A percentile compares a stretch with the other conserved stretches of the same genome.
Evolutionary conservation across 2,888 invertebrate species (phyloP).

Genomic region (Chrysolina americana): DNA sequence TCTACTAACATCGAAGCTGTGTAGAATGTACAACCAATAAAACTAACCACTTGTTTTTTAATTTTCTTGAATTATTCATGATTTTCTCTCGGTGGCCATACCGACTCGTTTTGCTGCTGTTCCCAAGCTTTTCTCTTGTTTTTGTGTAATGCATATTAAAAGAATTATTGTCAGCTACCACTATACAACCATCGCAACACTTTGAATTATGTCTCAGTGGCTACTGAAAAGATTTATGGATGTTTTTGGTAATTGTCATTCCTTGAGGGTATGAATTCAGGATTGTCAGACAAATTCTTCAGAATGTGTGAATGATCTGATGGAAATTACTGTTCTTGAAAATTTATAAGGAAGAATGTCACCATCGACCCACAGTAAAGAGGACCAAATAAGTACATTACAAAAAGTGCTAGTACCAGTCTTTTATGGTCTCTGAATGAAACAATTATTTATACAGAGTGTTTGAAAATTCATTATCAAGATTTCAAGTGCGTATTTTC

Average conservation of each 20-base stretch:
- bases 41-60: background rate
- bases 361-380: no score
- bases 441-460: no score
- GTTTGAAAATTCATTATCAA: no score
- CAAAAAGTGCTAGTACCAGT: no score
- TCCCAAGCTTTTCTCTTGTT: conserved; percentile 14
- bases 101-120: background rate
- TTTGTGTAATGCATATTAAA: conserved; percentile 20
- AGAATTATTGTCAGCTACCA: conserved; percentile 17
- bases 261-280: conserved; percentile 4
- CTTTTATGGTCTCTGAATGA: no score
- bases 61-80: conserved; percentile 19
- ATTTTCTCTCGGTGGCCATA: background rate
- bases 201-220: conserved; percentile 26
- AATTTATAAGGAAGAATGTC: background rate
- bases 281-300: background rate
- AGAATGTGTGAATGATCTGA: conserved; percentile 11
- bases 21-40: background rate
- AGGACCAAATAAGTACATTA: no score
- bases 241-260: conserved; percentile 28
- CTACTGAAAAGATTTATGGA: conserved; percentile 22
- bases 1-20: background rate
- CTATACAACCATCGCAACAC: conserved; percentile 12
- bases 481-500: no score
- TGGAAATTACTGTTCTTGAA: background rate